Percentiles rank a stretch among this genome's conserved stretches.
These are phyloP conservation scores for Leptopilina clavipes DNA, from an alignment of 1,140 invertebrate species.

Conservation along the genomic window DNA sequence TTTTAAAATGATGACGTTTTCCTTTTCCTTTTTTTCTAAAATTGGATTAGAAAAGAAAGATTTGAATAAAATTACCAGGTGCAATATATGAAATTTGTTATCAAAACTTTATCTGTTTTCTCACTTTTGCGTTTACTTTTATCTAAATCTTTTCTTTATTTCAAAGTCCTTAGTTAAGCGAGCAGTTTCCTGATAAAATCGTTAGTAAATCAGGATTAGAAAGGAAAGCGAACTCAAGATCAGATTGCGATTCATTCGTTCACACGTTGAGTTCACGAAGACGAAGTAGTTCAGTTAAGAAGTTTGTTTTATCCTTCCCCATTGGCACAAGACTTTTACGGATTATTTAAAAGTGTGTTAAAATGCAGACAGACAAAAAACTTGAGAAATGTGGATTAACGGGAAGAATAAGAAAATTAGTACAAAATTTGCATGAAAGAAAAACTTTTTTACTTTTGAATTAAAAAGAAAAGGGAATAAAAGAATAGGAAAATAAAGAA, in stretches of 20 bases:
- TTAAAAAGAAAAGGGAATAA: background rate
- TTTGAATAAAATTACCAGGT: background rate
- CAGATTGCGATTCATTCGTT: conserved; percentile 32
- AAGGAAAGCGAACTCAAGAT: conserved; percentile 13
- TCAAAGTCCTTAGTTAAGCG: background rate
- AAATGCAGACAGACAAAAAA: conserved; percentile 16
- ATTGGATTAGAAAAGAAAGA: background rate
- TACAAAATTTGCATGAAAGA: conserved; percentile 12
- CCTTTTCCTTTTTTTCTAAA: background rate
- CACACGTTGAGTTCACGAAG: conserved; percentile 20
- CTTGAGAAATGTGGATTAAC: background rate
- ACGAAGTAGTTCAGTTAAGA: conserved; percentile 13
- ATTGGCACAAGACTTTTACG: conserved; percentile 19
- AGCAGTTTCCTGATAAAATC: conserved; percentile 26
- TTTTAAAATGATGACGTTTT: background rate
- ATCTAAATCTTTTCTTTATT: background rate
- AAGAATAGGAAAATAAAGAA: no score
- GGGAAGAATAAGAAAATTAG: conserved; percentile 17
- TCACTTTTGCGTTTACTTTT: background rate
- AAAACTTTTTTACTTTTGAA: conserved; percentile 11
- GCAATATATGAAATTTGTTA: background rate
- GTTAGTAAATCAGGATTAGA: conserved; percentile 32
- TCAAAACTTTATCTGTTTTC: background rate
- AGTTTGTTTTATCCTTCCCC: conserved; percentile 18
- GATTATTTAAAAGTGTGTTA: conserved; percentile 27